Evolutionary conservation across 2,113 vertebrate species (phyloP), one percentile per base, ranked within the genome.

Genomic region (Colistium nudipinnis): DNA sequence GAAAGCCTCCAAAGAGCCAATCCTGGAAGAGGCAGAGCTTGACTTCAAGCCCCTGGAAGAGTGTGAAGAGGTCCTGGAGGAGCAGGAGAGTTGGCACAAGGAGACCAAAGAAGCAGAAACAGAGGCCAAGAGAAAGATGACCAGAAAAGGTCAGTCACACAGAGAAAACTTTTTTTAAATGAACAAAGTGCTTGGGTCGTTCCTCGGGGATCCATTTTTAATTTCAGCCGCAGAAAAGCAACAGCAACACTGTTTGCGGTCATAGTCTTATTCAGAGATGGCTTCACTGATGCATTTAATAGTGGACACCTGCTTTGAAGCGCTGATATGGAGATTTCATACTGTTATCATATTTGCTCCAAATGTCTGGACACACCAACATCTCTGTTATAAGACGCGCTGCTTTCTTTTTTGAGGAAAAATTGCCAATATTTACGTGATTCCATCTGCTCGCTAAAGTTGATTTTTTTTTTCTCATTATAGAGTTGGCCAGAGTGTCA

Each of bases 1-100:
- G 97, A 99, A 99, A 86, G 93, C 96, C 55, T 95, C 97, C 74
- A 98, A 99, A 85, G 97, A 99, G 66, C 94, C 95, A 0, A 99
- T 99, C 83, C 94, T 96, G 5, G 98, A 99, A 87, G 97, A 99
- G 77, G 95, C 94, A 69, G 98, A 99, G 88, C 94, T 98, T 66
- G 97, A 99, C 55, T 99, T 99, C 76, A 93, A 92, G 61, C 96
- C 96, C 11, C 91, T 94, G 57, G 95, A 97, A 30, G 98, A 97
- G 76, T 95, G 92, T 49, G 96, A 96, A 24, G 97, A 96, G 47
- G 89, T 82, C 22, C 93, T 93, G 2, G 96, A 97, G 77, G 95
- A 95, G n/a, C 95, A 96, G 65, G 94, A 94, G 31, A 93, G 91
- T 78, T 95, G 92, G 63, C 90, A 77, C 30, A 95, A 94, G 72